Conservation (phyloP, 2,888 invertebrate genomes). For the Drosophila vallismaia region DNA sequence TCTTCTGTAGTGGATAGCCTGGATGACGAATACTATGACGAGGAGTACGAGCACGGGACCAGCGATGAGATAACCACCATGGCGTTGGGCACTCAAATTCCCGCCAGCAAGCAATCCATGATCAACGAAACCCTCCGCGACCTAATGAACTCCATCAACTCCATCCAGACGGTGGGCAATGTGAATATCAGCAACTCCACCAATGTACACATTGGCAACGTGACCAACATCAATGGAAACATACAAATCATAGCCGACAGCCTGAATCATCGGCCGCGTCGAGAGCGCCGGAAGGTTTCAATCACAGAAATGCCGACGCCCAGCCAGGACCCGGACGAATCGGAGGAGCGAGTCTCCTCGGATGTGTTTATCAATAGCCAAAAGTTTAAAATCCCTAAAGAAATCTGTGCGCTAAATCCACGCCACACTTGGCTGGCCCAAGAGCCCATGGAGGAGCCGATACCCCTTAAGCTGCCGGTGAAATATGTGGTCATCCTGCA, state of each 20-base stretch:
- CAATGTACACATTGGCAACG: conserved; percentile 84
- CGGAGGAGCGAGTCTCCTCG: conserved; percentile 67
- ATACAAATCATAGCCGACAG: conserved; percentile 80
- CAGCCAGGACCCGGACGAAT: conserved; percentile 50
- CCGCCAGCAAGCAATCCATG: conserved; percentile 46
- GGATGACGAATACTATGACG: conserved; percentile 59
- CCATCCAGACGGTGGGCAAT: conserved; percentile 81
- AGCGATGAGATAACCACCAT: conserved; percentile 60
- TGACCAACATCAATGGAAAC: conserved; percentile 85
- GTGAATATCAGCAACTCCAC: conserved; percentile 84
- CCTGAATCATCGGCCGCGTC: conserved; percentile 28
- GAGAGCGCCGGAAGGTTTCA: conserved; percentile 33
- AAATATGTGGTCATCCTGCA: conserved; percentile 85
- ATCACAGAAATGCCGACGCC: conserved; percentile 4
- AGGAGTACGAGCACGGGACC: conserved; percentile 38
- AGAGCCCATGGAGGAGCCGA: conserved; percentile 81
- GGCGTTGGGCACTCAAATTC: conserved; percentile 59
- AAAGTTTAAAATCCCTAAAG: conserved; percentile 74
- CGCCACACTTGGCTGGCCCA: conserved; percentile 85
- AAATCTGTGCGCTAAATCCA: conserved; percentile 76
- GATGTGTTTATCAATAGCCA: conserved; percentile 75
- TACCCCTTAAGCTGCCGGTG: conserved; percentile 81
- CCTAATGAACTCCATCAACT: conserved; percentile 77
- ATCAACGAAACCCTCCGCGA: conserved; percentile 75
- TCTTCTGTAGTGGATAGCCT: conserved; percentile 76